Base-by-base conservation (phyloP, 1,140 invertebrate genomes). In the Pseudomyrmex gracilis region DNA sequence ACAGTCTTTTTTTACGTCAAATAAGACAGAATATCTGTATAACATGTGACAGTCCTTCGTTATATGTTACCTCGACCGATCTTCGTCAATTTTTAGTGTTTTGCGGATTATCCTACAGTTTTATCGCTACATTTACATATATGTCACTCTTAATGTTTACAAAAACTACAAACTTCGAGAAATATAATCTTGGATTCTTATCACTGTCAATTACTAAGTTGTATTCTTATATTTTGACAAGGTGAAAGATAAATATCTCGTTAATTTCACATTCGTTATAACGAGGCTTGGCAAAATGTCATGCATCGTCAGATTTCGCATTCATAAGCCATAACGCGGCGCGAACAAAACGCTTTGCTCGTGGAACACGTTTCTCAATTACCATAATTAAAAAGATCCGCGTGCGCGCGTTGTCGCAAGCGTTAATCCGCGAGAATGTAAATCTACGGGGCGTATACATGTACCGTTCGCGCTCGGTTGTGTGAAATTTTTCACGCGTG, bases 341-440 rank as follows among this genome's bases (percentile, higher is more conserved):
- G 10, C 20, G 64, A 58, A 70, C 64, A 57, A 78, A 76, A 47
- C 43, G 64, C 47, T 51, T 68, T 51, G 66, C 76, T 58, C 55
- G 9, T 17, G 76, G 76, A 55, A 80, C 55, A 58, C 53, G 22
- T 80, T 80, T 80, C 76, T 80, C 22, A 70, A 71, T 80, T 80
- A 80, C 43, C 76, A 80, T 71, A 80, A 80, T 80, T 80, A 80
- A 80, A 80, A 58, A 80, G 76, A 80, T 80, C 71, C 22, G 66
- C 76, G 34, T 12, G 43, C 76, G 34, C 34, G 34, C 34, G 34
- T 34, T 34, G 34, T 80, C 12, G 20, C 76, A 34, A 80, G 53
- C 71, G 55, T 80, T 80, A 80, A 80, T 80, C 57, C 22, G 55
- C 20, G 12, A 70, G 71, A 70, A 80, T 80, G 66, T 58, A 80